These are phyloP conservation scores for Vanessa atalanta DNA, from an alignment of 1,140 invertebrate genomes.

Conservation along the genomic window DNA sequence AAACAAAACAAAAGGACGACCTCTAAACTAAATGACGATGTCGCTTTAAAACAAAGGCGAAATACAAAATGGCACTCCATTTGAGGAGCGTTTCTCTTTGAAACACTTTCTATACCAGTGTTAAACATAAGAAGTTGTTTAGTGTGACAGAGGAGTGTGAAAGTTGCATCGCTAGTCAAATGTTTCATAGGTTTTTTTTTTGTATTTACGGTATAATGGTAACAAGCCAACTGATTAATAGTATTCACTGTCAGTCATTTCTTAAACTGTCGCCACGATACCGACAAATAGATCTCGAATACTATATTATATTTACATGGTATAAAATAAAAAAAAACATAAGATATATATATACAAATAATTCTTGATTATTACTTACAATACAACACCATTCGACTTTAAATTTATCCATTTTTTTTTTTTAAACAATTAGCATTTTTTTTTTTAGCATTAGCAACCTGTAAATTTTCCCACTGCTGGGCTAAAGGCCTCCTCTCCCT, in stretches of 20 bases:
- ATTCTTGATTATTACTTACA: no score
- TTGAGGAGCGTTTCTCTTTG: neutral
- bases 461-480: no score
- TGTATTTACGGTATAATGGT: neutral
- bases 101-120: conserved; percentile 7
- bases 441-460: no score
- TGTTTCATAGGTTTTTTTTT: neutral
- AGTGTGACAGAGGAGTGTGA: neutral
- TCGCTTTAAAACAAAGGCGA: neutral
- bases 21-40: conserved; percentile 1
- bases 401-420: no score
- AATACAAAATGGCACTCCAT: neutral
- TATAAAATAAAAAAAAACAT: no score
- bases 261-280: no score
- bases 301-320: no score
- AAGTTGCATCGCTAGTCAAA: neutral
- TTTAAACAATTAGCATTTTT: no score
- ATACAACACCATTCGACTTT: no score
- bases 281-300: no score
- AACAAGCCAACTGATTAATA: neutral
- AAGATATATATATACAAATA: no score
- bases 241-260: neutral
- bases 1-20: conserved; percentile 5
- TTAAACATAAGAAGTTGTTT: neutral
- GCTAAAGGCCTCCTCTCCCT: no score